Evolutionary conservation across 2,888 invertebrate species (phyloP), one percentile per base, ranked within the genome.

Genomic region (Euclidia mi): DNA sequence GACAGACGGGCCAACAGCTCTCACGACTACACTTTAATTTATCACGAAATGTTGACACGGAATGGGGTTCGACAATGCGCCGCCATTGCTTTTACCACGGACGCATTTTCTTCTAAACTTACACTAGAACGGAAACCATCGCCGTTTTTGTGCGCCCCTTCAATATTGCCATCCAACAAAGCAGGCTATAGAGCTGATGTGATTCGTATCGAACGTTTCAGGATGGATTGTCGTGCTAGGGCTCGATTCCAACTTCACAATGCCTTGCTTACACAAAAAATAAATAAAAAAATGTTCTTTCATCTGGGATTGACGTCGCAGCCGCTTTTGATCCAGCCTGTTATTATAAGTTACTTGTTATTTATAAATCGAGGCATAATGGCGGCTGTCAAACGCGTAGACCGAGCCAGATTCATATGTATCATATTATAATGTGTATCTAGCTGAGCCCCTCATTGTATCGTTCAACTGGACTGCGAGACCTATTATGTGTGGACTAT

Each of bases 251-350:
- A 43, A 56, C 56, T 61, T 56, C 56, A 71, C 75, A 69, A 68
- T 69, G 66, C 57, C 67, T 66, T 58, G 65, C 70, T 66, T 60
- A 70, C 59, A 74, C 69, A 73, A 70, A 71, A 68, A 78, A 10
- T 68, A 71, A 74, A 61, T 65, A 72, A 78, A 78, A 69, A 75
- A 78, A 76, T 50, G 65, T 63, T 69, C 74, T 82, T 81, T 82
- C 81, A 84, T 79, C 72, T 82, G 71, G 71, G 73, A 82, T 76
- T 82, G 81, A 84, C 84, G 79, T 77, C 70, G 74, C 75, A 61
- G 64, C 70, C 49, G 59, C 58, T 69, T 63, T 69, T 80, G 80
- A 76, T 66, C 70, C 63, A 58, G 75, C 69, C 71, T 71, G 77
- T 73, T 81, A 76, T 79, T 74, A 75, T 69, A 71, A 69, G 61